Conservation (phyloP, 1,140 invertebrate genomes). For the Cataglyphis hispanica region DNA sequence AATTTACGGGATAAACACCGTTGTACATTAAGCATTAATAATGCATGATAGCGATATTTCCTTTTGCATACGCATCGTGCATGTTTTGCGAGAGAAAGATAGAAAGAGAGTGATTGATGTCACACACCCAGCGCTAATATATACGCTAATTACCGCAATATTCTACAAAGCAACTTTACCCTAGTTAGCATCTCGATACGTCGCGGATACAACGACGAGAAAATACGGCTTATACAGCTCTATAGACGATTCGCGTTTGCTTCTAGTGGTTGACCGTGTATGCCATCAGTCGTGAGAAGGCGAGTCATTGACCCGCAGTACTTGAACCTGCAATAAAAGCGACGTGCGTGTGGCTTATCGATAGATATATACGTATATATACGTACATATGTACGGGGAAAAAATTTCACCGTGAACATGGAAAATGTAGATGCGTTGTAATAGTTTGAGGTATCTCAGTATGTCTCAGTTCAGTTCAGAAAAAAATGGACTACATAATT, state of each 20-base stretch:
- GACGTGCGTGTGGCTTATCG: conserved; percentile 55
- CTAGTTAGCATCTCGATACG: conserved; percentile 36
- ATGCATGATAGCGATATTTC: conserved; percentile 26
- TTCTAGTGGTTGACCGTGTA: conserved; percentile 13
- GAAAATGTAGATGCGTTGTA: not conserved
- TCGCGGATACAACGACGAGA: not conserved
- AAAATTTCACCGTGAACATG: conserved; percentile 24
- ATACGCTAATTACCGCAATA: conserved; percentile 48
- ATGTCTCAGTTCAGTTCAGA: too few relatives aligned
- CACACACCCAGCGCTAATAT: not conserved
- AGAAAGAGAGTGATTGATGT: not conserved
- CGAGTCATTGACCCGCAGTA: conserved; percentile 56
- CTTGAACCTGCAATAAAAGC: conserved; percentile 56
- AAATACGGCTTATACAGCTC: not conserved
- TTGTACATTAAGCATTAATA: conserved; percentile 13
- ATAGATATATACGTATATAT: not conserved
- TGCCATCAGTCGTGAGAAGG: conserved; percentile 36
- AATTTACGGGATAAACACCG: conserved; percentile 14
- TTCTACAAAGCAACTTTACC: conserved; percentile 21
- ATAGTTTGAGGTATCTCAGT: not conserved
- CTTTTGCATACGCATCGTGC: conserved; percentile 11
- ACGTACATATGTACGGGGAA: not conserved
- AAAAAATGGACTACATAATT: conserved; percentile 7
- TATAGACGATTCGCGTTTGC: conserved; percentile 27
- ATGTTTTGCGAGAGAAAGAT: not conserved